Evolutionary conservation across 30 jellyfish, hydroid and myxozoan species (phyloP), one percentile per base, ranked within the genome.

Genomic region (Aurelia coerulea): DNA sequence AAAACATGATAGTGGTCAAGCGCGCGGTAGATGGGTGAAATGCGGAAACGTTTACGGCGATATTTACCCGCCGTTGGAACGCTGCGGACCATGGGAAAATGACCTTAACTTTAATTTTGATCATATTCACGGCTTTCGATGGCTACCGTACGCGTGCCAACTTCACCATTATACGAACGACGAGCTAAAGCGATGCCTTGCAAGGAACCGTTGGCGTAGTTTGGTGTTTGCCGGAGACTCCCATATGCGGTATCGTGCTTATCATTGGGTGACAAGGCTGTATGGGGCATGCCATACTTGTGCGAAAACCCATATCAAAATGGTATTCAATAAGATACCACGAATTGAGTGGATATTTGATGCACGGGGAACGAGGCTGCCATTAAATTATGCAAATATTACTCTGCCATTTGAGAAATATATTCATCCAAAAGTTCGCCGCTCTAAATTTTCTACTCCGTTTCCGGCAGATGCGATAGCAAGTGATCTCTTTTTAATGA

Each of bases 311-410:
- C 97, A 93, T 73, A 93, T 93, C 71, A 87, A 93, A 88, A 93
- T 93, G 98, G 91, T 93, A 4, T 93, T 93, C 81, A 88, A 88
- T 35, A 93, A 93, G 65, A 82, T 83, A 39, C 98, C 98, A 51
- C 95, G 98, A 10, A 93, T 93, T 11, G 98, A 93, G 72, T 93
- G 98, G 98, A 93, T 93, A 33, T 93, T 93, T 83, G 98, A 93
- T 69, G 98, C 98, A 2, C 74, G 98, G 31, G 98, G 98, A n/a
- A 93, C 98, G 37, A 89, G 98, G 41, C 72, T 93, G 35, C 98
- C 98, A 62, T 73, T 93, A 49, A 81, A 91, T 10, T 87, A 60
- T 67, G 89, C 52, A 2, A 93, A 93, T 79, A 93, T 93, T 4
- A 80, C 93, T 2, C 71, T 93, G 39, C 98, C 98, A 51, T 75